Base-by-base conservation (phyloP, 2,113 vertebrate genomes). In the Sinocyclocheilus anshuiensis region DNA sequence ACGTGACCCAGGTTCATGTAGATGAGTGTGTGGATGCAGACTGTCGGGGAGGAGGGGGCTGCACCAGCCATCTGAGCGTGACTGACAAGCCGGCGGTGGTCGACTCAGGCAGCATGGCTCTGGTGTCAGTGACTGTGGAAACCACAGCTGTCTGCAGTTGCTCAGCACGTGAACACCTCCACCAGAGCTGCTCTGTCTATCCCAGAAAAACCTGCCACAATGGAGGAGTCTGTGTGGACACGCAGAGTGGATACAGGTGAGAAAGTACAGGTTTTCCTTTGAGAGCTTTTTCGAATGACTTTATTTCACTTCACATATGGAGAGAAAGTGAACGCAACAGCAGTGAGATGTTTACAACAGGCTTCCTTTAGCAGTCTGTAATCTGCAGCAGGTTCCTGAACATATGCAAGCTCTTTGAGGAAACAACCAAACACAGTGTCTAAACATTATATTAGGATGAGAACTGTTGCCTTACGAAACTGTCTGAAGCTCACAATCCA, bases 201-300 rank as follows among this genome's bases (percentile, higher is more conserved):
- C 92, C 94, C 18, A 92, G 11, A 9, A 96, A 92, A 92, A 96
- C 96, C 50, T 97, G 96, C 88, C 94, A 95, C 90, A 97, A 96
- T 0, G 96, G 95, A 1, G 96, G 97, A 10, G 53, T 93, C 1
- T 98, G 96, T 26, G 76, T 94, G 29, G 96, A 97, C 92, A 96
- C 94, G 1, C 91, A 93, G 81, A 96, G 94, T 0, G 96, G 96
- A 50, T 97, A 96, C 93, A 96, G 96, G 97, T 97, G 82, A 93
- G 95, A 71, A 24, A 57, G 36, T 67, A 45, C 3, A 59, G 22
- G 29, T 24, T 80, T 61, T 63, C 36, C 36, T 33, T 16, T 8
- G 18, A 71, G n/a, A 59, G 16, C 16, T 16, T 8, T 45, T 15
- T 15, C 53, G 9, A 76, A 65, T 24, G n/a, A 24, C 24, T 48